Percentiles rank a stretch among this genome's conserved stretches.
Evolutionary conservation across 1,140 invertebrate genomes (phyloP).

Genomic region (Xylocopa sonorina): DNA sequence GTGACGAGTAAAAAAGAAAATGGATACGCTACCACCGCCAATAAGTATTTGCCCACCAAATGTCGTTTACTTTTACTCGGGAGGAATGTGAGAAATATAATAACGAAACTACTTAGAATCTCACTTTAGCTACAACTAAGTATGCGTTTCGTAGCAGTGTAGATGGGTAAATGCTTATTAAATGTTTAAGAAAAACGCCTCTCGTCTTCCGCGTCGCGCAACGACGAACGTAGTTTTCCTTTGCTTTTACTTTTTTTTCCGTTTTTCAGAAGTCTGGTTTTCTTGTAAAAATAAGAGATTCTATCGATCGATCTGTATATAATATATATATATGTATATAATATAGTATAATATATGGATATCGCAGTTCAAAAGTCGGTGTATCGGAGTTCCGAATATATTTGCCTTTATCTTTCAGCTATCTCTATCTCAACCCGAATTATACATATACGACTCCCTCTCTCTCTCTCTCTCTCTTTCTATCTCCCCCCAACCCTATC

Average conservation of each 20-base stretch:
- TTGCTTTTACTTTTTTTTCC: conserved; percentile 41
- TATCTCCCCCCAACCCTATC: too few species aligned
- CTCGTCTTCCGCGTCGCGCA: conserved; percentile 11
- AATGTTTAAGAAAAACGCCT: neutral
- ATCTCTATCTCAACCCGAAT: neutral
- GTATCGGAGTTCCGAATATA: conserved; percentile 31
- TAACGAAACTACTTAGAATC: too few species aligned
- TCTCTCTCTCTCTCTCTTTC: neutral
- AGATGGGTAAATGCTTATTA: too few species aligned
- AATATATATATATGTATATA: conserved; percentile 55
- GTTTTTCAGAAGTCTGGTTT: conserved; percentile 61
- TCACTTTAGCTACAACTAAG: too few species aligned
- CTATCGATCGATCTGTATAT: conserved; percentile 66
- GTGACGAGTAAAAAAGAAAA: too few species aligned
- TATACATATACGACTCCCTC: neutral
- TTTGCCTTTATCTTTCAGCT: neutral
- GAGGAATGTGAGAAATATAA: too few species aligned
- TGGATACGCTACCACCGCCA: too few species aligned
- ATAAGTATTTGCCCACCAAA: too few species aligned
- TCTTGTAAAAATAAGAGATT: conserved; percentile 75
- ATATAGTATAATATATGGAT: conserved; percentile 59
- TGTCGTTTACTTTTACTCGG: too few species aligned
- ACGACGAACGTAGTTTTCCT: conserved; percentile 27
- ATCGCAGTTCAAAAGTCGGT: conserved; percentile 61
- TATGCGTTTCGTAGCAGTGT: too few species aligned